Evolutionary conservation across 1,140 invertebrate species (phyloP).

Genomic region (Drosophila equinoxialis): DNA sequence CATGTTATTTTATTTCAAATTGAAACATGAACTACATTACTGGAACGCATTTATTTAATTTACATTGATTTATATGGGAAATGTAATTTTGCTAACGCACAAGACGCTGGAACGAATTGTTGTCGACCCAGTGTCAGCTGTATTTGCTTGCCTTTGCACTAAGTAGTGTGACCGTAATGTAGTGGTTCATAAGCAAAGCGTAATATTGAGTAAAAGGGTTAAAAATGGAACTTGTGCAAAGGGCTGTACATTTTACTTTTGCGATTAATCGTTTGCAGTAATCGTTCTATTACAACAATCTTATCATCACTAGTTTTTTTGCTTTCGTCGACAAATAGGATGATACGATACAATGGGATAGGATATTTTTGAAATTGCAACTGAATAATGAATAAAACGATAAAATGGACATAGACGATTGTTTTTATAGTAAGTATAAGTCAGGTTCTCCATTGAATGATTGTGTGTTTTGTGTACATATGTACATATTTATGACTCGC

Average conservation of each 20-base stretch:
- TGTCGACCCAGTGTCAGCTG: too few relatives aligned
- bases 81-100: too few relatives aligned
- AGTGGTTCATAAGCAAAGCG: too few relatives aligned
- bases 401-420: slow-evolving; percentile 15
- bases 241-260: not conserved
- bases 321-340: slow-evolving; percentile 23
- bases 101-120: too few relatives aligned
- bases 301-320: slow-evolving; percentile 17
- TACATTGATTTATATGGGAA: too few relatives aligned
- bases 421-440: slow-evolving; percentile 13
- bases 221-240: not conserved
- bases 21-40: too few relatives aligned
- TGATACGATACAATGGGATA: slow-evolving; percentile 3
- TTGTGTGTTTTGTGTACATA: too few relatives aligned
- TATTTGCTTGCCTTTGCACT: not conserved
- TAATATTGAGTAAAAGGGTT: too few relatives aligned
- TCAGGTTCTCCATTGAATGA: not conserved
- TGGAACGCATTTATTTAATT: too few relatives aligned
- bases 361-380: slow-evolving; percentile 5
- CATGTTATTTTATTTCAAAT: too few relatives aligned
- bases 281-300: slow-evolving; percentile 1
- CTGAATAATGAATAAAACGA: slow-evolving; percentile 13
- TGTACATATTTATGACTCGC: not conserved
- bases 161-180: too few relatives aligned
- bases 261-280: not conserved